Percentiles rank a stretch among this genome's conserved stretches.
phyloP scores from a whole-genome alignment of 2,888 invertebrate genomes.

The Achlya flavicornis region DNA sequence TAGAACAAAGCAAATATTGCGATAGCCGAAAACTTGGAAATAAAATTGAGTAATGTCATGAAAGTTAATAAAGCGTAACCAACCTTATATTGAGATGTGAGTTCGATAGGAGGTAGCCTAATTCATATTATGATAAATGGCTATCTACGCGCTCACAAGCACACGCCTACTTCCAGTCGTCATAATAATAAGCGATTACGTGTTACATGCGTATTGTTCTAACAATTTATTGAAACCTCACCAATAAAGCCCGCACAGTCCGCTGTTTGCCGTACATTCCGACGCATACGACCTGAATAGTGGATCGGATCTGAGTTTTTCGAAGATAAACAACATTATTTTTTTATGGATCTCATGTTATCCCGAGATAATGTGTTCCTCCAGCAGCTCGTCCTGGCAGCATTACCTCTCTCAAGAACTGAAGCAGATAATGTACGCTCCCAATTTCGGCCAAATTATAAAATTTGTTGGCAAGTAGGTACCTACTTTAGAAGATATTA shows the following conservation, averaged over 20 bases:
- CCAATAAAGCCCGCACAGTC: neutral
- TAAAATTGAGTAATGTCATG: neutral
- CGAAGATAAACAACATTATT: too few species aligned
- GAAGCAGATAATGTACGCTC: too few species aligned
- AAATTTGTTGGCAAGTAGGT: too few species aligned
- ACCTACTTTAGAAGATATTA: too few species aligned
- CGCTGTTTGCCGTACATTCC: neutral
- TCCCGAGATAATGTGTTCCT: too few species aligned
- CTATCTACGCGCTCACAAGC: neutral
- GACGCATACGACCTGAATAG: neutral
- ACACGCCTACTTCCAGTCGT: conserved; percentile 4
- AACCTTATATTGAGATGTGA: neutral
- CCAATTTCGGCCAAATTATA: too few species aligned
- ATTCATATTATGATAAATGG: neutral
- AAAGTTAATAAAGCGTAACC: neutral
- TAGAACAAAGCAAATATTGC: too few species aligned
- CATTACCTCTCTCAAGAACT: too few species aligned
- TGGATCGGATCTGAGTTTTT: neutral
- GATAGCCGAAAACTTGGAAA: neutral
- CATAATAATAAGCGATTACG: conserved; percentile 8
- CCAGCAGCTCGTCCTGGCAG: too few species aligned
- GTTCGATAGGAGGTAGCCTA: neutral
- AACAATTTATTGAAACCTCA: conserved; percentile 1
- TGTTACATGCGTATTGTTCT: conserved; percentile 2
- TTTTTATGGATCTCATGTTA: too few species aligned